Percentiles rank a stretch among this genome's conserved stretches.
Conservation (phyloP, 1,140 invertebrate genomes). For the Diorhabda sublineata region DNA sequence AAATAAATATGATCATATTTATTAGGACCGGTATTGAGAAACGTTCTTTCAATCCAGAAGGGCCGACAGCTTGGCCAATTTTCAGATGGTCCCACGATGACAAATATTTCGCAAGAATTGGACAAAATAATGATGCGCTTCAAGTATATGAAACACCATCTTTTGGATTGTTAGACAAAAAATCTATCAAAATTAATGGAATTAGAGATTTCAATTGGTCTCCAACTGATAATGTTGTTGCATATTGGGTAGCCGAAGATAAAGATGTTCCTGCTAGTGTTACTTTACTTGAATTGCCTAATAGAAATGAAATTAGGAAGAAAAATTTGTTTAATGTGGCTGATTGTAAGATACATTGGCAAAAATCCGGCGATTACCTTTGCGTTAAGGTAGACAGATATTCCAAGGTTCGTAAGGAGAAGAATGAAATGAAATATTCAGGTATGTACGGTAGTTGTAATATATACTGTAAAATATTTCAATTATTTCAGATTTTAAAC, state of each 20-base stretch:
- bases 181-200: constrained; percentile 88
- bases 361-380: constrained; percentile 95
- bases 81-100: constrained; percentile 98
- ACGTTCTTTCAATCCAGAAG: constrained; percentile 82
- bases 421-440: constrained; percentile 86
- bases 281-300: constrained; percentile 79
- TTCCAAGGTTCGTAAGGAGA: constrained; percentile 89
- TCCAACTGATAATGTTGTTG: constrained; percentile 92
- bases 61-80: constrained; percentile 81
- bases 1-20: no score
- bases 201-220: constrained; percentile 97
- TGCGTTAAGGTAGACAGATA: constrained; percentile 98
- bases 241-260: constrained; percentile 98
- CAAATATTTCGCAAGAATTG: constrained; percentile 90
- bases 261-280: constrained; percentile 86
- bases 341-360: constrained; percentile 98
- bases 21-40: constrained; percentile 82
- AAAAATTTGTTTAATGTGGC: constrained; percentile 98
- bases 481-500: background rate
- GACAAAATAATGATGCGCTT: constrained; percentile 64
- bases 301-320: constrained; percentile 86
- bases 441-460: constrained; percentile 74
- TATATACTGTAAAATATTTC: background rate
- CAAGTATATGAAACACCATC: constrained; percentile 95
- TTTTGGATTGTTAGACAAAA: constrained; percentile 89